These are phyloP conservation scores for Silvanus unidentatus DNA, from an alignment of 2,888 invertebrate genomes.

Conservation along the genomic window DNA sequence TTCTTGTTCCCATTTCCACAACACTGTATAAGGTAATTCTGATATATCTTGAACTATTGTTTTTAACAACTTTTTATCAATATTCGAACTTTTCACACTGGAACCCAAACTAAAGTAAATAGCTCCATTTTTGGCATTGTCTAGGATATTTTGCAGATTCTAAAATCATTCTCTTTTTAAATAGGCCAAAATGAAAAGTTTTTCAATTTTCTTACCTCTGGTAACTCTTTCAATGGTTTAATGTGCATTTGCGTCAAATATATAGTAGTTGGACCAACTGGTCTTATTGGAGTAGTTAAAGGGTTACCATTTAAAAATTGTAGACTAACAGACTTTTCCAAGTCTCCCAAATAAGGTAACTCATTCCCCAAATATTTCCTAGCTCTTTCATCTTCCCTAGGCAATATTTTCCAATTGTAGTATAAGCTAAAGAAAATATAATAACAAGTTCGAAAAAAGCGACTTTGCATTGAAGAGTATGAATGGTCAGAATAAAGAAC, in stretches of 20 bases:
- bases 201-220: background rate
- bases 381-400: slow-evolving; percentile 20
- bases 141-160: background rate
- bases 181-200: too few relatives aligned
- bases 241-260: background rate
- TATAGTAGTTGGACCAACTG: background rate
- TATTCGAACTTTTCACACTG: background rate
- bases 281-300: background rate
- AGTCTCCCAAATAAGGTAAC: slow-evolving; percentile 22
- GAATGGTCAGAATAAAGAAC: slow-evolving; percentile 25
- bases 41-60: background rate
- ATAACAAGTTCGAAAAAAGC: slow-evolving; percentile 18
- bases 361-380: slow-evolving; percentile 15
- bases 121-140: background rate
- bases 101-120: background rate
- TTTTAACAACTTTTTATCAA: background rate
- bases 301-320: background rate
- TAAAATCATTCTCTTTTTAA: background rate
- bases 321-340: background rate
- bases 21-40: background rate
- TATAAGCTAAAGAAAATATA: slow-evolving; percentile 28
- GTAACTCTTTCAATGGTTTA: background rate
- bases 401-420: slow-evolving; percentile 26
- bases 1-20: background rate
- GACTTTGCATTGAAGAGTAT: background rate